Base-by-base conservation (phyloP, 2,888 invertebrate genomes). In the Epinotia demarniana region DNA sequence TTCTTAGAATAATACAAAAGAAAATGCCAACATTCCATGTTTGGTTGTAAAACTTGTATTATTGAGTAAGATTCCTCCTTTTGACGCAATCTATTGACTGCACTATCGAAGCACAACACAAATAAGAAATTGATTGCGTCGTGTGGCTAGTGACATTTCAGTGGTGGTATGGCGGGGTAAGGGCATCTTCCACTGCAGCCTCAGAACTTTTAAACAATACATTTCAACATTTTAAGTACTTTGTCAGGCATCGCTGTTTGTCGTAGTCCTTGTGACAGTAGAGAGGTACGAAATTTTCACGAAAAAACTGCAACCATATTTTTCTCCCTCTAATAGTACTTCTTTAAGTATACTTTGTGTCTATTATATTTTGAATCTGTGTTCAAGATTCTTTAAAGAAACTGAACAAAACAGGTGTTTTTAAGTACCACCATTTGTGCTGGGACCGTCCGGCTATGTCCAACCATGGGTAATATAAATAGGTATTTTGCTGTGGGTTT, bases 121-220 rank as follows among this genome's bases (percentile, higher is more conserved):
- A 93, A 94, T 94, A 89, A 89, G 93, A 93, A 92, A 94, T 93
- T 94, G 94, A 94, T 94, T 93, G 91, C 93, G 89, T 90, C 92
- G 92, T 92, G 91, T 91, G 91, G 89, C 91, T 88, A 92, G 87
- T 92, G 93, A 93, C 93, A 93, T 93, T 93, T 93, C 89, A 92
- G 93, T 89, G 89, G 87, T 86, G 84, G 80, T 77, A 85, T 79
- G 84, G 86, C 80, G 78, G 77, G 58, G 78, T 68, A 68, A 43
- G 76, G 69, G 81, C 64, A 60, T 43, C 64, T 79, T 81, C 82
- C 85, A 82, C 83, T 83, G 79, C 75, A 61, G 43, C 5, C 19
- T 75, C 23, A 57, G 33, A 23, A 60, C 60, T 33, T n/a, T 6
- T 18, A 39, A 18, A 16, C 43, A 19, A 16, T 43, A 16, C 12